These are phyloP conservation scores for Eonycteris spelaea DNA, from an alignment of 2,113 vertebrate species.

Conservation along the genomic window DNA sequence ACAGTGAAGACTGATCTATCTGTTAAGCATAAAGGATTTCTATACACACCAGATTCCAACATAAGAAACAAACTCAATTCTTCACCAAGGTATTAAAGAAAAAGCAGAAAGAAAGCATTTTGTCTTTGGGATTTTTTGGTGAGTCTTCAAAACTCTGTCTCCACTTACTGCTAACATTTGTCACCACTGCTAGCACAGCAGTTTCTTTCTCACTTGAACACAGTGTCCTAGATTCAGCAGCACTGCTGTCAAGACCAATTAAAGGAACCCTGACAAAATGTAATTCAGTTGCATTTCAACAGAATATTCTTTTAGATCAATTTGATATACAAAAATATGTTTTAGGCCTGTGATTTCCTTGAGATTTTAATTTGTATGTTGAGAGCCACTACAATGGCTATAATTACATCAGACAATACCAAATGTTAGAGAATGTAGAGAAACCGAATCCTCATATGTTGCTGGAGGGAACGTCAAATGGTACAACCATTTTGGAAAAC, in stretches of 20 bases:
- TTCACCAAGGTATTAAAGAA: not conserved
- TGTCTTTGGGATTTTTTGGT: not conserved
- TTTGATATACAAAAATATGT: constrained; percentile 4
- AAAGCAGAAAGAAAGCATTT: not conserved
- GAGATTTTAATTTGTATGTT: not conserved
- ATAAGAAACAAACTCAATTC: constrained; percentile 31
- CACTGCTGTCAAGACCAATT: not conserved
- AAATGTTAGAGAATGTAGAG: not conserved
- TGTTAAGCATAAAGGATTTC: not conserved
- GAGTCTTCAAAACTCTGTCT: not conserved
- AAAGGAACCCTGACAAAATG: not conserved
- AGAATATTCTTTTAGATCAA: not conserved
- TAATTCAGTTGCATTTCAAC: not conserved
- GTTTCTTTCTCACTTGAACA: not conserved
- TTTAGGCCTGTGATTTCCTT: constrained; percentile 5
- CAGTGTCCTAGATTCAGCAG: not conserved
- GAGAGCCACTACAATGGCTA: not conserved
- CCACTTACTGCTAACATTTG: not conserved
- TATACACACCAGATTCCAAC: not conserved
- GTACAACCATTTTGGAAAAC: constrained; percentile 8
- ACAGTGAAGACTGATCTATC: not conserved
- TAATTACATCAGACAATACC: not conserved
- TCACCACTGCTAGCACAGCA: not conserved
- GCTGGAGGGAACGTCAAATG: not conserved
- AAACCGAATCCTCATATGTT: not conserved